These are phyloP conservation scores for Formica exsecta DNA, from an alignment of 1,140 invertebrate species.

Conservation along the genomic window DNA sequence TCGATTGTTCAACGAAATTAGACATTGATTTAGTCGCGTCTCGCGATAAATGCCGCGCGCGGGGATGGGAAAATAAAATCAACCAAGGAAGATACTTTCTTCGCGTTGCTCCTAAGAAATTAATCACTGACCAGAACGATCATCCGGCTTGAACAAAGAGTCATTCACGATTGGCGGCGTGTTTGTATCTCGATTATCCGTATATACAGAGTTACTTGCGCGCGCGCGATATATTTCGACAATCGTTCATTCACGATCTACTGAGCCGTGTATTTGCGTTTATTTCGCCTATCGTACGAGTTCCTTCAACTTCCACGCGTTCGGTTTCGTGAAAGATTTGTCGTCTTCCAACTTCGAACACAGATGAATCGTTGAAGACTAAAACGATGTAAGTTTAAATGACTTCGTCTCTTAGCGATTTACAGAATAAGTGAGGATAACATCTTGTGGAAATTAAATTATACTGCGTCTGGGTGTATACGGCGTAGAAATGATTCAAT, in stretches of 20 bases:
- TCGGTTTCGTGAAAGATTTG: slow-evolving; percentile 11
- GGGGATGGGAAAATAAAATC: not conserved
- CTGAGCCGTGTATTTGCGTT: not conserved
- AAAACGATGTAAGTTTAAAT: not conserved
- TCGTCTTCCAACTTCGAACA: not conserved
- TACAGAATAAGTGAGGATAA: not conserved
- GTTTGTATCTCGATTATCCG: slow-evolving; percentile 54
- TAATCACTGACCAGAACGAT: slow-evolving; percentile 63
- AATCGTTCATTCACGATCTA: slow-evolving; percentile 68
- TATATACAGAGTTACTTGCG: slow-evolving; percentile 6
- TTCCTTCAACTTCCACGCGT: not conserved
- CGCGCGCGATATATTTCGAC: slow-evolving; percentile 27
- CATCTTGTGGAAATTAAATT: not conserved
- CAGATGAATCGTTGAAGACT: slow-evolving; percentile 24
- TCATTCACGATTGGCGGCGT: slow-evolving; percentile 60
- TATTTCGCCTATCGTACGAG: not conserved
- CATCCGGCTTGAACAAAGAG: slow-evolving; percentile 58
- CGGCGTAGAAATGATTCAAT: not conserved
- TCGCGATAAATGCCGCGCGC: not conserved
- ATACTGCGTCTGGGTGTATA: not conserved
- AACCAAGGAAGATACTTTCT: not conserved
- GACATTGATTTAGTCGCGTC: not conserved
- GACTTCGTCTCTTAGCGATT: not conserved
- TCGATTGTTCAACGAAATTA: slow-evolving; percentile 1
- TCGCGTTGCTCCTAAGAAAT: slow-evolving; percentile 54